Conservation (phyloP, 2,113 vertebrate genomes). For the Mungos mungo region DNA sequence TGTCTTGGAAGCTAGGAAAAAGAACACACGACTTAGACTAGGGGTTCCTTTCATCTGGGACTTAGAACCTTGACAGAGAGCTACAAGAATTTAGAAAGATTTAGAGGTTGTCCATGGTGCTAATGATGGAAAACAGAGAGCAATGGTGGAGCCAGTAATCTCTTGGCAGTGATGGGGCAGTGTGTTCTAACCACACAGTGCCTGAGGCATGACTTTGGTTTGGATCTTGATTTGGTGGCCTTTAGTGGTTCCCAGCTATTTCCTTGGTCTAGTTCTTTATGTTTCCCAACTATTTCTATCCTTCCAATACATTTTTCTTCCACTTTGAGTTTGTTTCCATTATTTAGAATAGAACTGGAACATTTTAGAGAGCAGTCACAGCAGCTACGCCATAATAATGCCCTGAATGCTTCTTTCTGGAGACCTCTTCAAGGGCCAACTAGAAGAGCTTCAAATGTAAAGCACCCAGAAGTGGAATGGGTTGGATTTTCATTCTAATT, state of each 20-base stretch:
- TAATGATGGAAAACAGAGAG: background rate
- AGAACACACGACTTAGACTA: background rate
- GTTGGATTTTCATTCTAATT: background rate
- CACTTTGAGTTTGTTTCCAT: background rate
- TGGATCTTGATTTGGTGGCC: background rate
- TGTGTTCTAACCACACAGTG: background rate
- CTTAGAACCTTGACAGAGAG: background rate
- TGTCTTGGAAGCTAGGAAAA: background rate
- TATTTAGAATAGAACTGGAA: background rate
- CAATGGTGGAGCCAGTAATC: no score
- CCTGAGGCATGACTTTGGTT: background rate
- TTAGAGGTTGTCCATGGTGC: background rate
- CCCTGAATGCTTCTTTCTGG: background rate
- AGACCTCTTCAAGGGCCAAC: background rate
- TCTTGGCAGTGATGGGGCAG: rapidly evolving
- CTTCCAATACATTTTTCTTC: background rate
- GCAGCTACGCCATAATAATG: background rate
- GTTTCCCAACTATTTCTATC: background rate
- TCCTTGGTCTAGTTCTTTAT: background rate
- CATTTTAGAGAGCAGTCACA: background rate
- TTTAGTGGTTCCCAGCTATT: background rate
- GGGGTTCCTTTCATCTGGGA: background rate
- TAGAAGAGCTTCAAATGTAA: background rate
- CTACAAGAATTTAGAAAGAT: background rate
- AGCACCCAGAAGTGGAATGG: background rate